A percentile compares a stretch with the other conserved stretches of the same genome.
Evolutionary conservation across 2,797 vertebrate genomes (phyloP).

Genomic region (Antrozous pallidus): DNA sequence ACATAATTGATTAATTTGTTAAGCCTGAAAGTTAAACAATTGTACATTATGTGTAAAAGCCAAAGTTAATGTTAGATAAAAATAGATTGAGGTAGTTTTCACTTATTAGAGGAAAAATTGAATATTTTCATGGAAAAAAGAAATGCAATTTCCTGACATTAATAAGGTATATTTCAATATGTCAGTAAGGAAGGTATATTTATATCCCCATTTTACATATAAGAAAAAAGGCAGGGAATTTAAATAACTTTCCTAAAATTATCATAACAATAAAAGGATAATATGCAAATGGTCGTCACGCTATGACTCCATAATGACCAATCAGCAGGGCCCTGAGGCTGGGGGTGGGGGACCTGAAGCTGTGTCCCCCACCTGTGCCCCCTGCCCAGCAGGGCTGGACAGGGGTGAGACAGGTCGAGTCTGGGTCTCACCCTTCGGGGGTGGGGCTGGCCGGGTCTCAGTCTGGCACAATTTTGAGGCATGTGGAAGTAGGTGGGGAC

Average conservation of each 20-base stretch:
- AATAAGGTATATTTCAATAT: not conserved
- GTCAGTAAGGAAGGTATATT: not conserved
- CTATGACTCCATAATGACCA: no score
- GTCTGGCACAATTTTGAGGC: no score
- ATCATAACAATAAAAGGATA: no score
- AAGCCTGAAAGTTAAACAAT: not conserved
- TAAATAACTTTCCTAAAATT: not conserved
- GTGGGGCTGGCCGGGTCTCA: no score
- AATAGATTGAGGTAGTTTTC: not conserved
- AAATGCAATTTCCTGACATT: not conserved
- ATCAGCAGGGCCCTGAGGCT: no score
- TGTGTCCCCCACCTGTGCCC: no score
- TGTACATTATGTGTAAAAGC: not conserved
- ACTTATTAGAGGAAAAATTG: not conserved
- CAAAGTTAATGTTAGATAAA: not conserved
- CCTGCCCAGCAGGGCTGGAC: accelerated
- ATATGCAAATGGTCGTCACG: no score
- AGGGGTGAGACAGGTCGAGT: no score
- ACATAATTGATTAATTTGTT: not conserved
- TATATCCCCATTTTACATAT: not conserved
- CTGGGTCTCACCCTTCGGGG: no score
- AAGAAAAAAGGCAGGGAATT: not conserved
- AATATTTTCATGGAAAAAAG: not conserved
- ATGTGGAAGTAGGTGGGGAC: accelerated
- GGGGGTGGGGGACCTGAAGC: no score